A percentile compares a stretch with the other conserved stretches of the same genome.
Conservation (phyloP, 2,797 vertebrate genomes). For the Spinus pinus region DNA sequence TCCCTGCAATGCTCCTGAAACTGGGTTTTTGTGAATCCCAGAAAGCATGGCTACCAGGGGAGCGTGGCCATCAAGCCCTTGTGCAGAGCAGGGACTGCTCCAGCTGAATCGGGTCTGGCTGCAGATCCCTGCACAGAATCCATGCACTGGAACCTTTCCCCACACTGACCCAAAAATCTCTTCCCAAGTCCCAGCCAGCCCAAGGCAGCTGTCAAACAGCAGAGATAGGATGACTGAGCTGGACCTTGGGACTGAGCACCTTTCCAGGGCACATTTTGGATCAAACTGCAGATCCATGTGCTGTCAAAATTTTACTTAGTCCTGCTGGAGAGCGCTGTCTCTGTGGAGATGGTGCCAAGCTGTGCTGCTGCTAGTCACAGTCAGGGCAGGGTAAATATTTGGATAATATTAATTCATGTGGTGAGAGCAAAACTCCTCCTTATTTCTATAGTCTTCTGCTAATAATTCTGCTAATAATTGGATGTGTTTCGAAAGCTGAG, state of each 20-base stretch:
- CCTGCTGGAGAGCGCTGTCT: background rate
- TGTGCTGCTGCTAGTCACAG: background rate
- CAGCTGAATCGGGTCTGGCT: background rate
- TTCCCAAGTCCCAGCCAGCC: background rate
- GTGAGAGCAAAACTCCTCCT: background rate
- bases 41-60: background rate
- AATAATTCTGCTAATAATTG: background rate
- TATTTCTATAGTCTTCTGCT: background rate
- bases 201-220: background rate
- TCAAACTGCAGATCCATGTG: background rate
- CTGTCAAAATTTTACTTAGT: background rate
- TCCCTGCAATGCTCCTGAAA: background rate
- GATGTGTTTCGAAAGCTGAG: background rate
- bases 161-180: background rate
- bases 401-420: background rate
- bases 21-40: background rate
- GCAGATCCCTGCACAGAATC: background rate
- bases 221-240: background rate
- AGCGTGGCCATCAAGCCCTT: accelerated
- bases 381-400: background rate
- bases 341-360: background rate
- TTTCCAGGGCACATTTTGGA: background rate
- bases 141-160: background rate
- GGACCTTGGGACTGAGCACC: background rate
- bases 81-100: accelerated